phyloP scores from a whole-genome alignment of 2,888 invertebrate species.

The Rhamnusium bicolor region DNA sequence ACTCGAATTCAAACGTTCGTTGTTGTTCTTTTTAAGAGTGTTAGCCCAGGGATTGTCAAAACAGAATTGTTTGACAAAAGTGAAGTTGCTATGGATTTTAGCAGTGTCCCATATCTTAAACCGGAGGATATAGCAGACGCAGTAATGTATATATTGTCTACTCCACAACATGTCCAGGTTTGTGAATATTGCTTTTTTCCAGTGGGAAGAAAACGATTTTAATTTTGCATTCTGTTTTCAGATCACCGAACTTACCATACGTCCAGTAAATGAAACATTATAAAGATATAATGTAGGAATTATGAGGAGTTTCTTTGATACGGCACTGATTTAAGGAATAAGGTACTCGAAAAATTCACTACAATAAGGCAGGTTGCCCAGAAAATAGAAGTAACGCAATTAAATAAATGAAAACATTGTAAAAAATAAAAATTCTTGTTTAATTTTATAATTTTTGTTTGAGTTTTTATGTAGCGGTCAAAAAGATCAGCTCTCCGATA shows the following conservation, averaged over 20 bases:
- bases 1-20: no score
- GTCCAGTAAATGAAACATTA: neutral
- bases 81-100: neutral
- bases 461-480: no score
- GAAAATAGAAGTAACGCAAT: no score
- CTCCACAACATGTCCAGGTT: neutral
- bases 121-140: neutral
- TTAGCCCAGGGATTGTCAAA: neutral
- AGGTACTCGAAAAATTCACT: no score
- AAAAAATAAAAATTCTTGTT: no score
- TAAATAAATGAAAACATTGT: no score
- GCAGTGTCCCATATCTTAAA: neutral
- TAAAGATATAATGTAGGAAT: neutral
- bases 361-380: no score
- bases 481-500: no score
- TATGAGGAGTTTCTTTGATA: neutral
- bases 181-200: no score
- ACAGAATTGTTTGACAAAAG: neutral
- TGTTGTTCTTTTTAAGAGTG: neutral
- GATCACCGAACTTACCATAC: neutral
- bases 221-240: no score
- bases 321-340: neutral
- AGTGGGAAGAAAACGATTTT: no score
- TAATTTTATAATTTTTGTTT: no score
- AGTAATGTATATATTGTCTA: neutral